phyloP scores from a whole-genome alignment of 2,797 vertebrate genomes.

The Chromis chromis region DNA sequence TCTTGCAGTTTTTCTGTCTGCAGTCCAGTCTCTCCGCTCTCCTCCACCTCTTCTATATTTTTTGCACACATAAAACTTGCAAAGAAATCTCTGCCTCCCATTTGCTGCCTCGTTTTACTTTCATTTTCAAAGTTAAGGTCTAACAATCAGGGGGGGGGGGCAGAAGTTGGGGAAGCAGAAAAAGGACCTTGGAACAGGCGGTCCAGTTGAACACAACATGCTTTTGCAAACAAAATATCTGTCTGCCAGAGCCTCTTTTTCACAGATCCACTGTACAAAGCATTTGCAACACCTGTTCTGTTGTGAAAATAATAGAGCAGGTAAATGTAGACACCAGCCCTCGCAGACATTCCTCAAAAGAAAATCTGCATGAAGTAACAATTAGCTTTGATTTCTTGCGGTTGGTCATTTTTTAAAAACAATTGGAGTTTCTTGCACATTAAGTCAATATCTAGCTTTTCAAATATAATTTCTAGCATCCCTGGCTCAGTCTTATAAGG shows the following conservation, averaged over 20 bases:
- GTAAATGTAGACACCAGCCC: conserved; percentile 16
- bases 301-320: conserved; percentile 4
- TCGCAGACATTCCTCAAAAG: neutral
- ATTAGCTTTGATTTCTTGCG: neutral
- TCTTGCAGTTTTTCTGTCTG: conserved; percentile 19
- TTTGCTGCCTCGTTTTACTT: conserved; percentile 51
- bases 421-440: neutral
- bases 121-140: conserved; percentile 48
- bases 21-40: conserved; percentile 19
- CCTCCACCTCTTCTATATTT: conserved; percentile 38
- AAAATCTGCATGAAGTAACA: neutral
- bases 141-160: conserved; percentile 25
- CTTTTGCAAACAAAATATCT: conserved; percentile 24
- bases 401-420: neutral
- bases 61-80: conserved; percentile 52
- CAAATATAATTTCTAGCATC: neutral
- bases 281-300: conserved; percentile 21
- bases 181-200: conserved; percentile 44
- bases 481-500: neutral
- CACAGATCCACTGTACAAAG: conserved; percentile 30
- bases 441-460: neutral
- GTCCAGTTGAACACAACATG: conserved; percentile 42
- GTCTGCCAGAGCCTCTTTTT: conserved; percentile 21
- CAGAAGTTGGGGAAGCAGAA: conserved; percentile 34
- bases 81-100: conserved; percentile 43